Evolutionary conservation across 2,888 invertebrate species (phyloP).

Genomic region (Apamea epomidion): DNA sequence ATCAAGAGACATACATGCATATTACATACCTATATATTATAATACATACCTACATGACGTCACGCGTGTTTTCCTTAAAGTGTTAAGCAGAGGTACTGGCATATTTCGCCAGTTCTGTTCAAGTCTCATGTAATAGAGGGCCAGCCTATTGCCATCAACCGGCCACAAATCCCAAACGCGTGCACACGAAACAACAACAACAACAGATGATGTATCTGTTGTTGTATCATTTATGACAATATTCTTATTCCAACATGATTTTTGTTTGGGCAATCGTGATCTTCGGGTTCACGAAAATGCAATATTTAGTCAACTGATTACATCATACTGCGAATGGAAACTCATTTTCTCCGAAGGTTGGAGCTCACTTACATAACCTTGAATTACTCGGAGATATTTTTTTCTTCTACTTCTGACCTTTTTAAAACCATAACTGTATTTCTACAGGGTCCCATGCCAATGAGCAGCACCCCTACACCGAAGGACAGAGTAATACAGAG

Average conservation of each 20-base stretch:
- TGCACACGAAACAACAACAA: neutral
- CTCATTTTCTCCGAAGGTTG: neutral
- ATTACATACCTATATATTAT: too few species aligned
- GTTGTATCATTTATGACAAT: neutral
- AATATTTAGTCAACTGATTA: neutral
- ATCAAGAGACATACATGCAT: neutral
- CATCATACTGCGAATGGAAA: conserved; percentile 6
- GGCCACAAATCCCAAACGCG: neutral
- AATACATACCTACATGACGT: neutral
- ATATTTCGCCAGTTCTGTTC: neutral
- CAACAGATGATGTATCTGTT: neutral
- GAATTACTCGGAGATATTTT: neutral
- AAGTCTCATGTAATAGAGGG: neutral
- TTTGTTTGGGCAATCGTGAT: neutral
- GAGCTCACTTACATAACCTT: conserved; percentile 13
- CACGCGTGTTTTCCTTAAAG: neutral
- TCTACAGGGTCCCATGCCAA: neutral
- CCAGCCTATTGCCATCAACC: too few species aligned
- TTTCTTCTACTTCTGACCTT: neutral
- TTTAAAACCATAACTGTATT: neutral
- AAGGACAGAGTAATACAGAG: too few species aligned
- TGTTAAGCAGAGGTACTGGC: neutral
- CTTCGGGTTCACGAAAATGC: neutral
- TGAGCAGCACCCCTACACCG: neutral
- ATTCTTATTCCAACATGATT: neutral